phyloP scores from a whole-genome alignment of 2,888 invertebrate species.

The Mellilla xanthometata region DNA sequence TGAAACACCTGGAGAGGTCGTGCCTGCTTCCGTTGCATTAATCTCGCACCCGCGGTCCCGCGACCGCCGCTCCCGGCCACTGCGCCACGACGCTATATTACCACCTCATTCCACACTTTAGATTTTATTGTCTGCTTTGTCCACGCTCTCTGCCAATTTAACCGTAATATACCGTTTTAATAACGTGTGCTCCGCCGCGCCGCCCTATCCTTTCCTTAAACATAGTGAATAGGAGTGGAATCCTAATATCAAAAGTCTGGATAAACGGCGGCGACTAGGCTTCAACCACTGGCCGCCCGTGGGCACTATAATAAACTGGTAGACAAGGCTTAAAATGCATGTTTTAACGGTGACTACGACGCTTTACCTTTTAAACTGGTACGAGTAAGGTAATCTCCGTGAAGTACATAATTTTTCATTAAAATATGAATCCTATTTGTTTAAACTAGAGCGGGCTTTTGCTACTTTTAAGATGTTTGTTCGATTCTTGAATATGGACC shows the following conservation, averaged over 20 bases:
- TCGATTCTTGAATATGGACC: too few species aligned
- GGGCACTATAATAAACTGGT: slow-evolving; percentile 61
- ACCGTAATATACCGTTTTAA: slow-evolving; percentile 32
- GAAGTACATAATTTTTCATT: slow-evolving; percentile 69
- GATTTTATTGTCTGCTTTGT: slow-evolving; percentile 23
- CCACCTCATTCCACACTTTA: slow-evolving; percentile 16
- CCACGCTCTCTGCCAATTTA: slow-evolving; percentile 24
- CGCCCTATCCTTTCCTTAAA: slow-evolving; percentile 33
- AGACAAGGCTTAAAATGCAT: slow-evolving; percentile 74
- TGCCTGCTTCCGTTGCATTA: slow-evolving; percentile 77
- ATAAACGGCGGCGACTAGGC: slow-evolving; percentile 48
- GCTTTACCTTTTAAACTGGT: slow-evolving; percentile 65
- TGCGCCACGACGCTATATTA: slow-evolving; percentile 23
- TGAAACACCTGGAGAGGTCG: slow-evolving; percentile 81
- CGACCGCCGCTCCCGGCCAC: slow-evolving; percentile 27
- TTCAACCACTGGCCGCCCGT: slow-evolving; percentile 36
- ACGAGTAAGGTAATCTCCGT: slow-evolving; percentile 64
- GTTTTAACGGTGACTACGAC: slow-evolving; percentile 72
- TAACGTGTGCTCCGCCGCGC: slow-evolving; percentile 27
- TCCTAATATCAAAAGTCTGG: slow-evolving; percentile 58
- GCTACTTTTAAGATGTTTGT: too few species aligned
- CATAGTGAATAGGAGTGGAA: slow-evolving; percentile 32
- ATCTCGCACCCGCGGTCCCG: slow-evolving; percentile 56
- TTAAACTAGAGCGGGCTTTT: slow-evolving; percentile 17
- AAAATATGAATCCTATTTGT: slow-evolving; percentile 48